phyloP scores from a whole-genome alignment of 2,113 vertebrate genomes.

The Sialia sialis region DNA sequence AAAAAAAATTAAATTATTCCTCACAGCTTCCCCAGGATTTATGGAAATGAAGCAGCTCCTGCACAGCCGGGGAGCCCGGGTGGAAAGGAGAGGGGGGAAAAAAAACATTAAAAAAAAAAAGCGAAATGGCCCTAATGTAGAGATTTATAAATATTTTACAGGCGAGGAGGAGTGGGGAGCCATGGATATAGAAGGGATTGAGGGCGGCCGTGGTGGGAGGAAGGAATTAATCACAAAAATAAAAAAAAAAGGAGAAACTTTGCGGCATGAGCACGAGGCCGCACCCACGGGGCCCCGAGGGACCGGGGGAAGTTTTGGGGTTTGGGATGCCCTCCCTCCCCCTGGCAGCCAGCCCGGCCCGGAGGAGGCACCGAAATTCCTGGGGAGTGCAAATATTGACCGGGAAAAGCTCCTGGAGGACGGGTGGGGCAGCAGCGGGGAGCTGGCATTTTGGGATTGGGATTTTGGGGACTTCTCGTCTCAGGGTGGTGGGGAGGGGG shows the following conservation, averaged over 20 bases:
- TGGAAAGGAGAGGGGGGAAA: neutral
- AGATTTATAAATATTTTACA: slow-evolving; percentile 55
- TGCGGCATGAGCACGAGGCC: neutral
- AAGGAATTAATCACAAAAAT: slow-evolving; percentile 47
- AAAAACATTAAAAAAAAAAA: neutral
- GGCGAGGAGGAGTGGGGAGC: slow-evolving; percentile 52
- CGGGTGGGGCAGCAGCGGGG: neutral
- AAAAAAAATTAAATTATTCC: slow-evolving; percentile 49
- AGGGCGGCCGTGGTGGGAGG: slow-evolving; percentile 30
- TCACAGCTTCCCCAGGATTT: slow-evolving; percentile 48
- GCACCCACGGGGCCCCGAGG: neutral
- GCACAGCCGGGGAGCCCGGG: neutral
- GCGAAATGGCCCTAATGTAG: neutral
- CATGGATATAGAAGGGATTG: slow-evolving; percentile 9
- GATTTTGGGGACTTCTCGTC: rapidly evolving
- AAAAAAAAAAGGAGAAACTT: neutral
- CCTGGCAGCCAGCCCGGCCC: rapidly evolving
- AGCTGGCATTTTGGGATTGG: no score
- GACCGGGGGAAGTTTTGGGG: rapidly evolving
- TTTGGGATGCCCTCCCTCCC: neutral
- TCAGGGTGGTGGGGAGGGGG: rapidly evolving
- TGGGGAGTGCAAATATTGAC: neutral
- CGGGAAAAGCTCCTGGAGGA: neutral
- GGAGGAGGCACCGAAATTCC: rapidly evolving
- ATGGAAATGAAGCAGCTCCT: slow-evolving; percentile 40